These are phyloP conservation scores for Lysandra coridon DNA, from an alignment of 2,888 invertebrate species.

Conservation along the genomic window DNA sequence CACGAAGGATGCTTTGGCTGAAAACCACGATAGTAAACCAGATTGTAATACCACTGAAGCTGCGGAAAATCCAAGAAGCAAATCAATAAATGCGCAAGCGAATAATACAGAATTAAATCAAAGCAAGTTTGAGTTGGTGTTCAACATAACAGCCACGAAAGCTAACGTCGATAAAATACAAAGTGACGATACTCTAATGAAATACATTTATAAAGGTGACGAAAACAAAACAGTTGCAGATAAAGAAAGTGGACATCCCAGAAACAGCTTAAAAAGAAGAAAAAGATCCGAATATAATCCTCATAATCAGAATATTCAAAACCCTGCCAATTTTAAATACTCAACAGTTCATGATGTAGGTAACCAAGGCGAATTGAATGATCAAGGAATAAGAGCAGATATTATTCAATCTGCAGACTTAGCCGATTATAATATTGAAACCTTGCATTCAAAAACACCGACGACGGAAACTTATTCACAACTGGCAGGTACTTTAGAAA, in stretches of 20 bases:
- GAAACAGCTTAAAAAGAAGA: conserved; percentile 59
- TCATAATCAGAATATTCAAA: conserved; percentile 30
- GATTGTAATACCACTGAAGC: background rate
- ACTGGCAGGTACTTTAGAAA: conserved; percentile 37
- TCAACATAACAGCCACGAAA: conserved; percentile 3
- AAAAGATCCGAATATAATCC: conserved; percentile 48
- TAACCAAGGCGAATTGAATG: conserved; percentile 43
- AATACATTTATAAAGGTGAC: conserved; percentile 62
- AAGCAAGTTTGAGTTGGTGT: background rate
- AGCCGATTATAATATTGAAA: conserved; percentile 66
- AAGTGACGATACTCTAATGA: conserved; percentile 52
- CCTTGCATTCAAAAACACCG: conserved; percentile 51
- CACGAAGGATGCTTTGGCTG: background rate
- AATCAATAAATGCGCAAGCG: background rate
- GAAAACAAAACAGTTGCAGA: conserved; percentile 42
- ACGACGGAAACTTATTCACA: conserved; percentile 15
- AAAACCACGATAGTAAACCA: background rate
- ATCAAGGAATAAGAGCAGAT: conserved; percentile 35
- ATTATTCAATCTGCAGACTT: conserved; percentile 54
- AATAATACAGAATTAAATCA: background rate
- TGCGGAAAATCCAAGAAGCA: background rate
- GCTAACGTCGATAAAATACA: conserved; percentile 38
- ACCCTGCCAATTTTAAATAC: conserved; percentile 52
- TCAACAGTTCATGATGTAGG: conserved; percentile 54
- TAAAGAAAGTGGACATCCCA: conserved; percentile 56